These are phyloP conservation scores for Chlamydotis undulata DNA, from an alignment of 2,113 vertebrate species.

Conservation along the genomic window DNA sequence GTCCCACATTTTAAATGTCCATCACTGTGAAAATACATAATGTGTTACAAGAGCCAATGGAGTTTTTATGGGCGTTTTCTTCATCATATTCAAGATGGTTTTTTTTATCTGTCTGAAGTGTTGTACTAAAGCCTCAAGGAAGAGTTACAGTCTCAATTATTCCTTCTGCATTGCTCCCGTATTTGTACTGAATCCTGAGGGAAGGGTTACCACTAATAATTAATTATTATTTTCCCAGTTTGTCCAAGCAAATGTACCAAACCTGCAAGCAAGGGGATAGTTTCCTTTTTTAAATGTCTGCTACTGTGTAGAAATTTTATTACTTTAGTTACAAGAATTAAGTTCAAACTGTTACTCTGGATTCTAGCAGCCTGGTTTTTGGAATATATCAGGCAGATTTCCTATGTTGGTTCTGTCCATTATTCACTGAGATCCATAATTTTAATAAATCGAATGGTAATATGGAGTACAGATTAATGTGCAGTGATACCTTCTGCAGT, in stretches of 20 bases:
- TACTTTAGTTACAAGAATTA: background rate
- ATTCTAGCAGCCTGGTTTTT: background rate
- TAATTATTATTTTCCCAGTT: constrained; percentile 1
- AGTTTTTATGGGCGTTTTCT: background rate
- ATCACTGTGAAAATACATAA: background rate
- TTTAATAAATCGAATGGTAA: background rate
- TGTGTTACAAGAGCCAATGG: background rate
- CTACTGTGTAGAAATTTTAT: background rate
- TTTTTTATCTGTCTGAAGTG: background rate
- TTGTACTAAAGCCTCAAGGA: background rate
- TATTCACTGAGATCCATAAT: background rate
- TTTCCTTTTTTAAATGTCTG: background rate
- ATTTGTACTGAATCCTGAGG: background rate
- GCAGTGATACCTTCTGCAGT: background rate
- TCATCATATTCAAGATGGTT: background rate
- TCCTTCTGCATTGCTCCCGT: background rate
- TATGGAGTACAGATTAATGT: background rate
- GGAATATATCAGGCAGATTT: background rate
- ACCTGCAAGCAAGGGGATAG: background rate
- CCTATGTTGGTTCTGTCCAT: background rate
- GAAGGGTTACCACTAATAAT: background rate
- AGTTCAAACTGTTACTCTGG: background rate
- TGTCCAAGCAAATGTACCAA: background rate
- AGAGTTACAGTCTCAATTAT: background rate
- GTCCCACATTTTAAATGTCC: background rate